Conservation (phyloP, 2,113 vertebrate genomes). For the Sciurus niger region DNA sequence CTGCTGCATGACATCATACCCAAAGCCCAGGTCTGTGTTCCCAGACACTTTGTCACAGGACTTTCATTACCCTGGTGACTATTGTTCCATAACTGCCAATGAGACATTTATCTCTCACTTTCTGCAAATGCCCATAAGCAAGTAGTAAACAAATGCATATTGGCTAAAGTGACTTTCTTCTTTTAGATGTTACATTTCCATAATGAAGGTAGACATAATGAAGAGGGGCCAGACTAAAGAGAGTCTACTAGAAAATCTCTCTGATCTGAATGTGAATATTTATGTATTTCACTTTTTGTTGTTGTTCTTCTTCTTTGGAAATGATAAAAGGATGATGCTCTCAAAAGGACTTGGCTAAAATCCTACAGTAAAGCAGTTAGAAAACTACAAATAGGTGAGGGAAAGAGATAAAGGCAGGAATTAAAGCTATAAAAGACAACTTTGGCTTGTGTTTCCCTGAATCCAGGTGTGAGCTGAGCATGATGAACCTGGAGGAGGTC, state of each 20-base stretch:
- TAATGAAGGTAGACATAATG: not conserved
- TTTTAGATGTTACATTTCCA: not conserved
- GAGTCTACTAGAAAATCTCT: not conserved
- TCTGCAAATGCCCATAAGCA: not conserved
- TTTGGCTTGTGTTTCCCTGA: not conserved
- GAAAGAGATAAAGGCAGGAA: slow-evolving; percentile 3
- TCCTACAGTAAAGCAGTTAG: slow-evolving; percentile 2
- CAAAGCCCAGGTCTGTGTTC: not conserved
- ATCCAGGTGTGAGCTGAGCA: not conserved
- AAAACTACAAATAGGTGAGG: not conserved
- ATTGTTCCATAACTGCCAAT: not conserved
- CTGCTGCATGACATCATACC: not conserved
- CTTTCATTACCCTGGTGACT: not conserved
- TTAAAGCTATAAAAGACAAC: not conserved
- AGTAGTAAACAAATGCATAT: not conserved
- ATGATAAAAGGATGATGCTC: slow-evolving; percentile 23
- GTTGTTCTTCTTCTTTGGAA: not conserved
- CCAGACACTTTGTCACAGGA: not conserved
- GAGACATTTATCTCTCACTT: not conserved
- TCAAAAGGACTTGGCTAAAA: slow-evolving; percentile 65
- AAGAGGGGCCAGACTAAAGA: not conserved
- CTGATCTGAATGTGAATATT: slow-evolving; percentile 31
- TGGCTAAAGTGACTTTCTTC: not conserved
- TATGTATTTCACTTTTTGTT: not conserved
- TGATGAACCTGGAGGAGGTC: not conserved